Conservation (phyloP, 2,113 vertebrate species). For the Neolamprologus sp. region DNA sequence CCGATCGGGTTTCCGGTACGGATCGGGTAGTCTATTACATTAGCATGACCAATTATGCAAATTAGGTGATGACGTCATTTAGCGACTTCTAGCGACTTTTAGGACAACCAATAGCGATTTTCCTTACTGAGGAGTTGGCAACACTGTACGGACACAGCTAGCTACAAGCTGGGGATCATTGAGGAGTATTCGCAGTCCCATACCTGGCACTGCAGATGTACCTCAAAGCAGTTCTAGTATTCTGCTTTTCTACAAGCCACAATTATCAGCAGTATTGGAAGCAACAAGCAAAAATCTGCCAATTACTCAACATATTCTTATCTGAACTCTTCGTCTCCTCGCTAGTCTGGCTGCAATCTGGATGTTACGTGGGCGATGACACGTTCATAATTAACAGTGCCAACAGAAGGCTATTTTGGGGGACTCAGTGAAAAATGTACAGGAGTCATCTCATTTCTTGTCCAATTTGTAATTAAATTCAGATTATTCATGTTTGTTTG, state of each 20-base stretch:
- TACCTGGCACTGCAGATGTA: background rate
- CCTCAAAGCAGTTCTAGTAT: background rate
- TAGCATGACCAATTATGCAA: no score
- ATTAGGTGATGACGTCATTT: no score
- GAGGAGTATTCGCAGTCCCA: background rate
- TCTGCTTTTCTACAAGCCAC: background rate
- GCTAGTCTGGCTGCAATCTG: slow-evolving; percentile 19
- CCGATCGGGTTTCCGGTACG: no score
- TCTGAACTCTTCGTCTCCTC: slow-evolving; percentile 15
- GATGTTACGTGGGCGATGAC: slow-evolving; percentile 16
- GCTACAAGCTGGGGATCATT: background rate
- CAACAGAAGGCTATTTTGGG: slow-evolving; percentile 17
- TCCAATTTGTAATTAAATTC: background rate
- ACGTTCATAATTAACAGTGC: background rate
- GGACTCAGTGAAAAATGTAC: background rate
- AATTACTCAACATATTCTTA: slow-evolving; percentile 26
- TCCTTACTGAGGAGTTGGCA: no score
- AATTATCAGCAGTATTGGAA: background rate
- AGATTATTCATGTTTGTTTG: background rate
- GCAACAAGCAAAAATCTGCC: background rate
- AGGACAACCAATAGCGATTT: no score
- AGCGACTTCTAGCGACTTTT: no score
- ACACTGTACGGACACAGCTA: background rate
- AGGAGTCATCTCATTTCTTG: background rate
- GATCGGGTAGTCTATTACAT: no score